Evolutionary conservation across 2,888 invertebrate species (phyloP), one percentile per base, ranked within the genome.

Genomic region (Dimorphilus gyrociliatus): DNA sequence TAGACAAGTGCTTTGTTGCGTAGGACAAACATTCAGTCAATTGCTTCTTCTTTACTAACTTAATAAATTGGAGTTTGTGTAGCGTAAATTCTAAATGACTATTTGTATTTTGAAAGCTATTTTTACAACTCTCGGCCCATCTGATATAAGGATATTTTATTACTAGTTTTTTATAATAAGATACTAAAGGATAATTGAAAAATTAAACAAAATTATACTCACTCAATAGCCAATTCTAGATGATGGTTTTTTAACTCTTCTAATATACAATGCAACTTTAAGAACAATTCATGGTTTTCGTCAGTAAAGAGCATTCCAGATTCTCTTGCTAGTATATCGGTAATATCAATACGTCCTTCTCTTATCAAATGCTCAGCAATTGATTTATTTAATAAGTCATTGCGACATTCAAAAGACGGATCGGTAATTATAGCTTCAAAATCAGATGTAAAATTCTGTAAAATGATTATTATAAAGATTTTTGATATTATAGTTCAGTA

Each of bases 311-410:
- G 66, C 30, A 79, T 61, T 29, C 70, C 70, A 25, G 77, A 72
- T 63, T 81, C 81, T 74, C 69, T 61, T 33, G 74, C 73, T 26
- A 84, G 61, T 45, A 77, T 72, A 52, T 86, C 82, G 2, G 86
- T 88, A 19, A 90, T 84, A 32, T 86, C 84, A 43, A 86, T 73
- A 72, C 85, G 74, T 25, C 92, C 92, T 66, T 88, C 85, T 41
- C 90, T 73, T 53, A 84, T 81, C 55, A 90, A 81, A 68, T 94
- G 92, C 56, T 92, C 85, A 46, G 84, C 84, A 39, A 92, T 81
- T 14, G 86, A 82, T 65, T 79, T 75, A 60, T 81, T 81, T n/a
- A 84, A 63, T 13, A 78, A 61, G 49, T 72, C 69, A 27, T 75
- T 72, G 1, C 74, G 68, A 2, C 73, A 72, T 37, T 74, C 72